Base-by-base conservation (phyloP, 2,888 invertebrate genomes). In the Sturmia bella region DNA sequence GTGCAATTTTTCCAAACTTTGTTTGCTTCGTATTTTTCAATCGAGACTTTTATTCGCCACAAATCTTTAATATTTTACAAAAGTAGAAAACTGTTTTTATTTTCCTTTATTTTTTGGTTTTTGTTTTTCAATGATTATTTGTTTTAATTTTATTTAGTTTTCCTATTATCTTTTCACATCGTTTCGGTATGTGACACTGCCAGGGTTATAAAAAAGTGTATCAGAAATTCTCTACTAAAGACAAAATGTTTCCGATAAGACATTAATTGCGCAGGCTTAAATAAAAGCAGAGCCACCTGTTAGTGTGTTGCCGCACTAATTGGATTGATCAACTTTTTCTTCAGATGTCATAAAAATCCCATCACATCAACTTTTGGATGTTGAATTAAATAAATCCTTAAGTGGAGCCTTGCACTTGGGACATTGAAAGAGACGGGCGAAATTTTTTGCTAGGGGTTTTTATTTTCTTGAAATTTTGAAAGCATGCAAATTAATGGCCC, bases 141-240 rank as follows among this genome's bases (percentile, higher is more conserved):
- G 66, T 61, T 79, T 79, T 24, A 37, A 73, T 73, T 79, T 68
- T 66, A 61, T 24, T 57, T 70, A 11, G 45, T 3, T 45, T 66
- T 63, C 24, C 24, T 15, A 59, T 64, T 61, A 50, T 56, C 63
- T 45, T 66, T 61, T 59, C n/a, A 15, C 37, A 41, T 73, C 45
- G 13, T 39, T 73, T 79, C 37, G 50, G 7, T 2, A 5, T 11
- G 0, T 52, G 70, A 57, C 41, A 57, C 12, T 64, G 24, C 13
- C 19, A 72, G 27, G 17, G 69, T 76, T 69, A 54, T 43, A 61
- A 24, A 17, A 24, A 0, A 15, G 13, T 0, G 27, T 45, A 69
- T 1, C 32, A 56, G 0, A 13, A 2, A n/a, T 3, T 6, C n/a
- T 0, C 41, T 73, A 63, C 41, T 43, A n/a, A 6, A 0, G 41